Evolutionary conservation across 2,113 vertebrate species (phyloP), one percentile per base, ranked within the genome.

Genomic region (Hymenochirus boettgeri): DNA sequence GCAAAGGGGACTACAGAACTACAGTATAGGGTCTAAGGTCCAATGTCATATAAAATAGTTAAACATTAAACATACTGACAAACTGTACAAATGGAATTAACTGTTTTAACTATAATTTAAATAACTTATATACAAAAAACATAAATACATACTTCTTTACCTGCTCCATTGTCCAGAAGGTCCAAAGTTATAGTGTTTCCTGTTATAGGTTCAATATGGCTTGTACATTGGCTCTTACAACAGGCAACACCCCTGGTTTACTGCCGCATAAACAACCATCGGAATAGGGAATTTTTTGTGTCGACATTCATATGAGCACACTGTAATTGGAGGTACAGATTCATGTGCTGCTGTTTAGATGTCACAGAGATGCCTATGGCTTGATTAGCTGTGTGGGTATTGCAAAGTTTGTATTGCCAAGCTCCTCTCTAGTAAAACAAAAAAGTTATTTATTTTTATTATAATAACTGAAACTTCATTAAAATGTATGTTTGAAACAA

Each of bases 191-290:
- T 42, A 70, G 35, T 1, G 12, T 13, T 0, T 39, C 71, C 79
- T 17, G 4, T 26, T 3, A 73, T 18, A 1, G 63, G 54, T 78
- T 85, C 82, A 69, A 86, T 52, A 39, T 58, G 6, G 83, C 85
- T 29, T 13, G 79, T 57, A 90, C 86, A 12, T 35, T 81, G 47
- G 66, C 77, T 58, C 73, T 72, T 39, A 85, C 62, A 47, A 90
- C 73, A 70, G 86, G 84, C 65, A 74, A 63, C 63, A 83, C 76
- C 77, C 82, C 74, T 89, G 87, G 54, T 73, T 84, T 58, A 89
- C 79, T 48, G 60, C 72, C 58, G 83, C 80, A 23, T 82, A 88
- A 57, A 87, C 64, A 26, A 76, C 60, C 59, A 84, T n/a, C 31
- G 78, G 74, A 37, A 48, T 70, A 22, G 72, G 77, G 7, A 62